Evolutionary conservation across 2,797 vertebrate genomes (phyloP).

Genomic region (Cottoperca gobio): DNA sequence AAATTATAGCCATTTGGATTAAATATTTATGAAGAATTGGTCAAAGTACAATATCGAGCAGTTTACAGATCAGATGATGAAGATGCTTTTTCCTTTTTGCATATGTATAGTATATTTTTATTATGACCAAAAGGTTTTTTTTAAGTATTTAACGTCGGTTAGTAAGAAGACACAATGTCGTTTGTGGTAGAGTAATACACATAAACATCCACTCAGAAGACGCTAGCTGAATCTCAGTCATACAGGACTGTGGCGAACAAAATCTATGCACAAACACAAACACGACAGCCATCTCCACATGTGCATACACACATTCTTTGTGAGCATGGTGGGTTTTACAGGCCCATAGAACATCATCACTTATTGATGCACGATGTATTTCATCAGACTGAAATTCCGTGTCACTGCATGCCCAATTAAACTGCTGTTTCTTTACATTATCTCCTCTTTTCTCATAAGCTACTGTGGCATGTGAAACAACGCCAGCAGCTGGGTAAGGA

Average conservation of each 20-base stretch:
- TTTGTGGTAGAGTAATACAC: not conserved
- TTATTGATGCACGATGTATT: conserved; percentile 74
- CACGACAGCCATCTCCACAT: not conserved
- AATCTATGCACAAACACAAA: conserved; percentile 22
- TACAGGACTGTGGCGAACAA: not conserved
- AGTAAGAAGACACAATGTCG: not conserved
- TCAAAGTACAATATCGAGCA: no score
- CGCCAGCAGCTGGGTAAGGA: conserved; percentile 22
- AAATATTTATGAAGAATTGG: no score
- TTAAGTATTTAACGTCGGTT: no score
- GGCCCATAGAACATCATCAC: conserved; percentile 63
- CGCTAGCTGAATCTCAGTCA: not conserved
- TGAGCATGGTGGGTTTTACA: conserved; percentile 74
- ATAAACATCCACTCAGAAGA: not conserved
- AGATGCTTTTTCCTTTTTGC: no score
- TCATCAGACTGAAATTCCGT: conserved; percentile 64
- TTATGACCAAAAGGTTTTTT: no score
- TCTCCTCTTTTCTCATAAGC: conserved; percentile 33
- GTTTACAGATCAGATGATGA: no score
- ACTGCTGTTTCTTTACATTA: conserved; percentile 52
- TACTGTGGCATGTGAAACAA: conserved; percentile 53
- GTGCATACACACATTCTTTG: conserved; percentile 15
- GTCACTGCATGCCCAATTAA: conserved; percentile 75
- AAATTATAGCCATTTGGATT: no score
- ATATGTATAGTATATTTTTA: no score